Conservation (phyloP, 2,888 invertebrate species). For the Cephus pygmeus region DNA sequence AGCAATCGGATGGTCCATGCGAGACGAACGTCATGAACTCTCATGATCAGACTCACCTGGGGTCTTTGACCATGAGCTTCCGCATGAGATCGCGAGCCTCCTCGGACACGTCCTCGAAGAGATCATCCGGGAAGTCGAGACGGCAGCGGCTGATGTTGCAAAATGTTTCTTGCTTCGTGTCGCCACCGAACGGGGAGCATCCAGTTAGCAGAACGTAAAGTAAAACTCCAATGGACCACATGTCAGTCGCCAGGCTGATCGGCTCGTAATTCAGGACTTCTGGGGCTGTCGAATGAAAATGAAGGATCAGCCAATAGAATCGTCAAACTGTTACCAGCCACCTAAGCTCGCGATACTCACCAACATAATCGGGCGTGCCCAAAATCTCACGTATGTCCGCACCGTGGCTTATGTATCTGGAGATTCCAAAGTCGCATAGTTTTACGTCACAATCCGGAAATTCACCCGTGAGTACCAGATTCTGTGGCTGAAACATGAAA, state of each 20-base stretch:
- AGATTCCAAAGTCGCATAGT: conserved; percentile 94
- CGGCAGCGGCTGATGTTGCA: conserved; percentile 95
- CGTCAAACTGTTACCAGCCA: neutral
- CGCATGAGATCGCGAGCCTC: conserved; percentile 91
- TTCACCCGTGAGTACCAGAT: conserved; percentile 86
- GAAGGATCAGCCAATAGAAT: neutral
- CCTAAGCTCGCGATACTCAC: conserved; percentile 68
- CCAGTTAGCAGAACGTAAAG: conserved; percentile 95
- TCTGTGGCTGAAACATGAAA: conserved; percentile 82
- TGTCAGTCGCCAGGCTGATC: conserved; percentile 91
- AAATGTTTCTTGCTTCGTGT: conserved; percentile 97
- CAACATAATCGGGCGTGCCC: conserved; percentile 96
- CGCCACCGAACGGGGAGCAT: conserved; percentile 95
- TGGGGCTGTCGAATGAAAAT: conserved; percentile 73
- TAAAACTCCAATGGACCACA: conserved; percentile 97
- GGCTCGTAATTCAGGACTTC: conserved; percentile 97
- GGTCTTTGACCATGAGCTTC: conserved; percentile 90
- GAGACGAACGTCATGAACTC: neutral
- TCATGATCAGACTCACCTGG: conserved; percentile 75
- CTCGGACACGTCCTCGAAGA: conserved; percentile 89
- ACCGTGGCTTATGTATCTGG: conserved; percentile 89
- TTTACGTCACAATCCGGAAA: conserved; percentile 83
- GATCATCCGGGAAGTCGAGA: conserved; percentile 92
- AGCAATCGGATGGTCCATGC: conserved; percentile 9
- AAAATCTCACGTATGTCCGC: conserved; percentile 94